Conservation (phyloP, 2,797 vertebrate species). For the Ataeniobius toweri region DNA sequence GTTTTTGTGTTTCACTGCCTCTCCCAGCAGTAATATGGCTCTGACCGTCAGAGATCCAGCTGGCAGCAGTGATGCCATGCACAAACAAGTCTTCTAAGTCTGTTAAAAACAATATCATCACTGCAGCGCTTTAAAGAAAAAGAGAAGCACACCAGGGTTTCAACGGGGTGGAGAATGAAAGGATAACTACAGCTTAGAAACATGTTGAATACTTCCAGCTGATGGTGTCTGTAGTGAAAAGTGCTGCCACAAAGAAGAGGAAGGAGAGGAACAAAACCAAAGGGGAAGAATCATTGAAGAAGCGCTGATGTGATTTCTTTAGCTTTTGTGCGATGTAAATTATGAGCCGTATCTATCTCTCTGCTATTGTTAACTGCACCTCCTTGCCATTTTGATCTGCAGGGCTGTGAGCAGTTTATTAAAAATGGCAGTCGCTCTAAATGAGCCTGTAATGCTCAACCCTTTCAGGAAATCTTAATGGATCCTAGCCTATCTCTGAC, state of each 20-base stretch:
- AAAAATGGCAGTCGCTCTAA: constrained; percentile 83
- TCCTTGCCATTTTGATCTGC: constrained; percentile 72
- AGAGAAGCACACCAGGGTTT: constrained; percentile 11
- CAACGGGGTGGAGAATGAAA: constrained; percentile 32
- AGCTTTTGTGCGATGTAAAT: constrained; percentile 68
- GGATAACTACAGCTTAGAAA: constrained; percentile 47
- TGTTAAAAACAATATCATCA: constrained; percentile 50
- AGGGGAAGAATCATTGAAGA: constrained; percentile 16
- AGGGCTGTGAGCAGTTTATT: constrained; percentile 80
- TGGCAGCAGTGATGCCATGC: constrained; percentile 44
- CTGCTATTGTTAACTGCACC: constrained; percentile 72
- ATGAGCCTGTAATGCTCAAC: constrained; percentile 77
- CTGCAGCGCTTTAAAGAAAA: constrained; percentile 23
- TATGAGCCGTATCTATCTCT: constrained; percentile 74
- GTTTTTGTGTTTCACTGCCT: neutral
- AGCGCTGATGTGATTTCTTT: constrained; percentile 49
- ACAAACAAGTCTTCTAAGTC: constrained; percentile 60
- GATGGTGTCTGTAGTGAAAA: constrained; percentile 25
- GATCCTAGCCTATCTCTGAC: constrained; percentile 77
- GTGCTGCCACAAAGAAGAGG: constrained; percentile 40
- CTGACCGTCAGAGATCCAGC: constrained; percentile 36
- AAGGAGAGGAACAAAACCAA: constrained; percentile 46
- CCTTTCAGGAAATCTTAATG: constrained; percentile 75
- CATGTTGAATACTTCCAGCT: constrained; percentile 46
- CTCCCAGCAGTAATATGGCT: constrained; percentile 2